A percentile compares a stretch with the other conserved stretches of the same genome.
phyloP scores from a whole-genome alignment of 2,113 vertebrate species.

The Psophia crepitans region DNA sequence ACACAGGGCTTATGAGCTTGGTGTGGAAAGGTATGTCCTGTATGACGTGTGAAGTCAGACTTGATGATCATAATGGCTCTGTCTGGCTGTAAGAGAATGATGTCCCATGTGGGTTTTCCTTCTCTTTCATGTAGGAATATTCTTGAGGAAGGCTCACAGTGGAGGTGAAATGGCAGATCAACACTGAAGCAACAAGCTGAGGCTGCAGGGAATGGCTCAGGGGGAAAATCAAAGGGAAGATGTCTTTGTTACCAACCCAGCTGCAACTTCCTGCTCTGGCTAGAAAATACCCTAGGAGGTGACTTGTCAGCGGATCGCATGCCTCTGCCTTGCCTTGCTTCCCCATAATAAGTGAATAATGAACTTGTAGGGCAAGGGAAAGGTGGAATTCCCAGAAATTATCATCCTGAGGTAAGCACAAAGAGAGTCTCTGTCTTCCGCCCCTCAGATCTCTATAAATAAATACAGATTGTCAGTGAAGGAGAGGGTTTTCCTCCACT shows the following conservation, averaged over 20 bases:
- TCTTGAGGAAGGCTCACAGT: not conserved
- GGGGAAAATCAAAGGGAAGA: not conserved
- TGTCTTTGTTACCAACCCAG: not conserved
- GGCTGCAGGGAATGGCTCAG: not conserved
- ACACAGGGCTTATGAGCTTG: not conserved
- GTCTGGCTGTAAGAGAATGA: not conserved
- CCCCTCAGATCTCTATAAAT: not conserved
- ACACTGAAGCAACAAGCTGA: not conserved
- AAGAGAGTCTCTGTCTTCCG: not conserved
- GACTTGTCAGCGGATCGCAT: not conserved
- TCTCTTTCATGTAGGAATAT: not conserved
- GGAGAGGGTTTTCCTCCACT: not conserved
- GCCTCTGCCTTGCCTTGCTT: conserved; percentile 6
- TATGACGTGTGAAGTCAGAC: not conserved
- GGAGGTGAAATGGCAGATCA: not conserved
- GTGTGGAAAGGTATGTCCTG: conserved; percentile 38
- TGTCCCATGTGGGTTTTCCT: not conserved
- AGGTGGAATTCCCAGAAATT: conserved; percentile 56
- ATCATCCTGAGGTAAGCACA: not conserved
- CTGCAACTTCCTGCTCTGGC: conserved; percentile 56
- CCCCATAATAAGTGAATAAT: not conserved
- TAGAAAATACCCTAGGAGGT: conserved; percentile 61
- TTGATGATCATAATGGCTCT: not conserved
- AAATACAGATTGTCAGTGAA: not conserved
- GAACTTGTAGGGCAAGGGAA: not conserved